Percentiles rank a stretch among this genome's conserved stretches.
Conservation (phyloP, 2,113 vertebrate species). For the Grammomys dolichurus region DNA sequence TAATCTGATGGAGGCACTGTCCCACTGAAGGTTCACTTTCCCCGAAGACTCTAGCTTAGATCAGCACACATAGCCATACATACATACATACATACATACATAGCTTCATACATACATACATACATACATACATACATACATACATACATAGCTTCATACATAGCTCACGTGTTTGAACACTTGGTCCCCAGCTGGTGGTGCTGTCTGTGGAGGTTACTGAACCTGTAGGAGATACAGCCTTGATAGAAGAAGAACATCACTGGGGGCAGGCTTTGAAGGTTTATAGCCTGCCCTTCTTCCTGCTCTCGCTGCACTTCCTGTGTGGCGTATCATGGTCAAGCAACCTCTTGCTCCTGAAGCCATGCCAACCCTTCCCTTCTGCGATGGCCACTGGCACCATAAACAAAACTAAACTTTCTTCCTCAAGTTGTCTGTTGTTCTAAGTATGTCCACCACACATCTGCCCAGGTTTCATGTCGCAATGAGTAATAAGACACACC, state of each 20-base stretch:
- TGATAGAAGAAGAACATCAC: background rate
- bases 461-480: background rate
- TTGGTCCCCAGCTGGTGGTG: background rate
- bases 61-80: background rate
- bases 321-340: background rate
- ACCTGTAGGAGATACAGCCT: background rate
- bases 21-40: background rate
- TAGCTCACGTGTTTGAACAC: background rate
- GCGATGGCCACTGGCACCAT: background rate
- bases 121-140: background rate
- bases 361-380: background rate
- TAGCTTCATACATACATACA: background rate
- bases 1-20: background rate
- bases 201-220: background rate
- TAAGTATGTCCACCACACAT: background rate
- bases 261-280: background rate
- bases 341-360: background rate
- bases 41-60: background rate
- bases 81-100: no score
- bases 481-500: background rate
- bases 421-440: background rate
- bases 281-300: background rate
- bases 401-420: background rate
- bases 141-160: background rate
- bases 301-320: background rate